phyloP scores from a whole-genome alignment of 2,888 invertebrate genomes.

The Linnaemya vulpina region DNA sequence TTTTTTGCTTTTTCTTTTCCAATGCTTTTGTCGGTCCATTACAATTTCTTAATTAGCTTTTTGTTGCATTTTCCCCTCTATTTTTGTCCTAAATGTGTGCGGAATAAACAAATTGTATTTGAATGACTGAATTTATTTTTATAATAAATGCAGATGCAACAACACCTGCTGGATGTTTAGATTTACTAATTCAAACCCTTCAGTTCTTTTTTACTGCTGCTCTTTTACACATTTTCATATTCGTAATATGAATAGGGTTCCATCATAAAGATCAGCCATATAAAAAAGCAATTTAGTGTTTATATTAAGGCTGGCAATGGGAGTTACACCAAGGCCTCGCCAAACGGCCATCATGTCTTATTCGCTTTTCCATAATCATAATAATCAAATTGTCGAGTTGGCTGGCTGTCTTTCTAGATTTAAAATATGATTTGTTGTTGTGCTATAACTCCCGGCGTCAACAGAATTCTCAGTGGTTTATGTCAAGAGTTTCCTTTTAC shows the following conservation, averaged over 20 bases:
- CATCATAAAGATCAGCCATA: conserved; percentile 13
- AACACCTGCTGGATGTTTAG: conserved; percentile 53
- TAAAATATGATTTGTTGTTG: too few relatives aligned
- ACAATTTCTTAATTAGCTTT: conserved; percentile 24
- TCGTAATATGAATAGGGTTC: conserved; percentile 26
- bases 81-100: conserved; percentile 2
- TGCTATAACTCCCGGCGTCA: not conserved
- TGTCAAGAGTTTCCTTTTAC: conserved; percentile 14
- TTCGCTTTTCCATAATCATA: not conserved
- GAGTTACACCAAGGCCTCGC: not conserved
- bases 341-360: not conserved
- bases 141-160: not conserved
- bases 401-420: not conserved
- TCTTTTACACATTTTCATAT: not conserved
- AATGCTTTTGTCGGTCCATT: conserved; percentile 4
- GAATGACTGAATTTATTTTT: conserved; percentile 13
- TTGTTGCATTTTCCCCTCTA: not conserved
- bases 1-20: not conserved
- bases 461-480: conserved; percentile 4
- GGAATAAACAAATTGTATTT: conserved; percentile 21
- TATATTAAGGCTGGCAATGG: not conserved
- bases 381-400: not conserved
- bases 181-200: conserved; percentile 11
- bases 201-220: not conserved
- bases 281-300: conserved; percentile 21